Percentiles rank a stretch among this genome's conserved stretches.
These are phyloP conservation scores for Cichladusa arquata DNA, from an alignment of 2,113 vertebrate species.

Conservation along the genomic window DNA sequence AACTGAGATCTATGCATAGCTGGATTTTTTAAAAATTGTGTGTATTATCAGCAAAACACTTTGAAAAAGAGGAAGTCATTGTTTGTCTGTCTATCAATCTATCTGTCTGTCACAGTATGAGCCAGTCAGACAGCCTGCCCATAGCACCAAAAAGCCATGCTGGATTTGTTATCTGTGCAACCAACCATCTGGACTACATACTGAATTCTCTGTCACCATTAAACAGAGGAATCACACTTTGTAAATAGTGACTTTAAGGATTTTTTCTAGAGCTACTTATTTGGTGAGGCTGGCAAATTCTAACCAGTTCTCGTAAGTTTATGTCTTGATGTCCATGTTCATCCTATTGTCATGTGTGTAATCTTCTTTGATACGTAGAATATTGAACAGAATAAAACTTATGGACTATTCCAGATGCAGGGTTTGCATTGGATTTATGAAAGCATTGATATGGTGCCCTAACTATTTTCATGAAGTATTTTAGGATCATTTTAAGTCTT, in stretches of 20 bases:
- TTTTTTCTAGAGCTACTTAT: not conserved
- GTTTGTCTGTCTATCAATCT: not conserved
- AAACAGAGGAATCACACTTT: slow-evolving; percentile 39
- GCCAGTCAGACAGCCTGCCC: slow-evolving; percentile 15
- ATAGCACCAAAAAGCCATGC: not conserved
- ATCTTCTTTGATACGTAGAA: not conserved
- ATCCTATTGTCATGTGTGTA: not conserved
- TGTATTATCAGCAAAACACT: not conserved
- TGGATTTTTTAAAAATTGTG: not conserved
- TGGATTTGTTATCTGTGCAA: not conserved
- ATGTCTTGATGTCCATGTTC: not conserved
- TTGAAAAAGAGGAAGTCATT: not conserved
- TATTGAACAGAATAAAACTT: not conserved
- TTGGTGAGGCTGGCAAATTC: not conserved
- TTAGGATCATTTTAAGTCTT: not conserved
- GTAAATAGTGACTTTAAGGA: not conserved
- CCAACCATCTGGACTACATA: slow-evolving; percentile 34
- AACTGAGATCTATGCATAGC: not conserved
- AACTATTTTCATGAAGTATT: not conserved
- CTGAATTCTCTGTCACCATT: slow-evolving; percentile 46
- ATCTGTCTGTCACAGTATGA: not conserved
- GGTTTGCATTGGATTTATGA: not conserved
- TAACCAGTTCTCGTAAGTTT: not conserved
- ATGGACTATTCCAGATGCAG: not conserved
- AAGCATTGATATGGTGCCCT: not conserved